Evolutionary conservation across 2,888 invertebrate genomes (phyloP).

Genomic region (Melipona beecheii): DNA sequence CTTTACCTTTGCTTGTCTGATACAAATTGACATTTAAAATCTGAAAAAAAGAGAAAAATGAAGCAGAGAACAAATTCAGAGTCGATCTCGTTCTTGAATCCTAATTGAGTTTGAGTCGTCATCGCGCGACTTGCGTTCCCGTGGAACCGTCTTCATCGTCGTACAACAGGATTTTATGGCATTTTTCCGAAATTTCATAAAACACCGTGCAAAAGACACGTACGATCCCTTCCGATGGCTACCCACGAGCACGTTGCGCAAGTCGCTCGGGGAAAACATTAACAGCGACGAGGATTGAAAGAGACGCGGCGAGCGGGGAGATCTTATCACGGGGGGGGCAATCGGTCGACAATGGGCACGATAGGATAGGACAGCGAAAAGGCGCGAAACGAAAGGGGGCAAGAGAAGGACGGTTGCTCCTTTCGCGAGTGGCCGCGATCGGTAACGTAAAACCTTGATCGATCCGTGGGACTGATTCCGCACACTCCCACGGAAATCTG

Average conservation of each 20-base stretch:
- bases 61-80: no score
- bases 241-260: constrained; percentile 35
- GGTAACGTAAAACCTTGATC: constrained; percentile 79
- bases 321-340: constrained; percentile 53
- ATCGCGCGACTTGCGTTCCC: no score
- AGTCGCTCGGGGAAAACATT: constrained; percentile 28
- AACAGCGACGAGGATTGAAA: constrained; percentile 9
- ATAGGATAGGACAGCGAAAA: constrained; percentile 33
- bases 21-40: no score
- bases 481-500: constrained; percentile 77
- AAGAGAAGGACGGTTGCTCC: constrained; percentile 50
- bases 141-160: no score
- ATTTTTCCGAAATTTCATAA: neutral
- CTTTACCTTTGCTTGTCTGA: neutral
- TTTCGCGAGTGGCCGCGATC: constrained; percentile 66
- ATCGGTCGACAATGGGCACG: constrained; percentile 54
- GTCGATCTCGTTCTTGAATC: no score
- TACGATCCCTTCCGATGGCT: neutral
- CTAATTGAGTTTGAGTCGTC: no score
- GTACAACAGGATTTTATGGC: neutral
- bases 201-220: neutral
- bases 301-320: constrained; percentile 34
- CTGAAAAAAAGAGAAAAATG: no score
- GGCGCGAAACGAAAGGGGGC: constrained; percentile 5
- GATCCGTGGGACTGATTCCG: constrained; percentile 79